Conservation (phyloP, 2,888 invertebrate genomes). For the Diploptera punctata region DNA sequence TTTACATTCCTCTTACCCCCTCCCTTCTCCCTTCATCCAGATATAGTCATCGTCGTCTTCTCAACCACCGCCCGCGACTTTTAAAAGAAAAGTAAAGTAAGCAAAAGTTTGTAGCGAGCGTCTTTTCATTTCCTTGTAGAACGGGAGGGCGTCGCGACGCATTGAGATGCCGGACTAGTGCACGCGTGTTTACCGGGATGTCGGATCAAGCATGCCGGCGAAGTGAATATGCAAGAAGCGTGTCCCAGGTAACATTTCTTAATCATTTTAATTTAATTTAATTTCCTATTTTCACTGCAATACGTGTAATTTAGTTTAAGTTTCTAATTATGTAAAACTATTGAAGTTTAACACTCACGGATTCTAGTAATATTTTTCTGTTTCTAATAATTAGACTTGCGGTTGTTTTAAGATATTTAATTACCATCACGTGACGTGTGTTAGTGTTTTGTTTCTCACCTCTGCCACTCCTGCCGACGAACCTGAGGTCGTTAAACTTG, state of each 20-base stretch:
- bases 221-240: not conserved
- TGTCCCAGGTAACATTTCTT: no score
- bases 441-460: no score
- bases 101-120: slow-evolving; percentile 35
- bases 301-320: no score
- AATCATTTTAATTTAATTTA: no score
- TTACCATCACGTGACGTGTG: no score
- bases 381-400: no score
- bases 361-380: no score
- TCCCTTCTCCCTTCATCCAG: not conserved
- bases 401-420: no score
- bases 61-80: slow-evolving; percentile 11
- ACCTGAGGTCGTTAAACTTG: slow-evolving; percentile 97
- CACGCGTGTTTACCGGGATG: slow-evolving; percentile 22
- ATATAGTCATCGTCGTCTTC: slow-evolving; percentile 8
- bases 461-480: slow-evolving; percentile 98
- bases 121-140: slow-evolving; percentile 35
- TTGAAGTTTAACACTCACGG: no score
- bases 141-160: slow-evolving; percentile 29
- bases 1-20: not conserved
- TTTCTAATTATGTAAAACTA: no score
- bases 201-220: not conserved
- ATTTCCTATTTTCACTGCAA: no score
- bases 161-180: slow-evolving; percentile 21
- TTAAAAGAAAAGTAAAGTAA: slow-evolving; percentile 34